Percentiles rank a stretch among this genome's conserved stretches.
These are phyloP conservation scores for Microplitis demolitor DNA, from an alignment of 1,140 invertebrate species.

Conservation along the genomic window DNA sequence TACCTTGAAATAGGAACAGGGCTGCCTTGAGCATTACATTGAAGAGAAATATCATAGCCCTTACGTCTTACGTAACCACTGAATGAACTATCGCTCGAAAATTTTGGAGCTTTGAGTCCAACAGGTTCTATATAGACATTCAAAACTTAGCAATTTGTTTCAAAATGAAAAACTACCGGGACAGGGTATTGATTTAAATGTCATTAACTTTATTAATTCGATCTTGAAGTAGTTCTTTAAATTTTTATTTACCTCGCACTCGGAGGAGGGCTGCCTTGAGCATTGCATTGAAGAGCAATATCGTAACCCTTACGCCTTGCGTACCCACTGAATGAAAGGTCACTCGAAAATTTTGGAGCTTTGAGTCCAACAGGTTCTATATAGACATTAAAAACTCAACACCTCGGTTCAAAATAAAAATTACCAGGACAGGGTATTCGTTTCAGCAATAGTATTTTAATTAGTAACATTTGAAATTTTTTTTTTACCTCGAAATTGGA, in stretches of 20 bases:
- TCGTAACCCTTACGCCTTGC: constrained; percentile 27
- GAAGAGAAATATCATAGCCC: constrained; percentile 28
- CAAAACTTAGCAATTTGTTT: not conserved
- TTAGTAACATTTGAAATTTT: constrained; percentile 32
- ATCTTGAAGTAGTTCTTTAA: not conserved
- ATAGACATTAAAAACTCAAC: constrained; percentile 1
- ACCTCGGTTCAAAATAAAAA: constrained; percentile 7
- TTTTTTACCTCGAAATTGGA: constrained; percentile 22
- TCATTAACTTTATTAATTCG: too few relatives aligned
- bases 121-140: constrained; percentile 58
- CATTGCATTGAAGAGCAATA: constrained; percentile 31
- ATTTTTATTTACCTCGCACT: constrained; percentile 12
- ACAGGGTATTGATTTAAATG: not conserved
- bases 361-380: constrained; percentile 65
- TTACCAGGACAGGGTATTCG: not conserved
- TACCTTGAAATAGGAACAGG: constrained; percentile 26
- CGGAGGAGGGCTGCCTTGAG: constrained; percentile 31
- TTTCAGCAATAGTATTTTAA: constrained; percentile 38
- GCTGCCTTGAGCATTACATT: constrained; percentile 33
- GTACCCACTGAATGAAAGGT: constrained; percentile 40
- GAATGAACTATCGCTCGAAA: constrained; percentile 52
- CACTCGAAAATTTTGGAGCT: constrained; percentile 59
- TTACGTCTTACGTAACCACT: constrained; percentile 28
- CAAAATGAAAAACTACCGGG: not conserved
- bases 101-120: constrained; percentile 62